Conservation (phyloP, 2,113 vertebrate genomes). For the Tyto alba region DNA sequence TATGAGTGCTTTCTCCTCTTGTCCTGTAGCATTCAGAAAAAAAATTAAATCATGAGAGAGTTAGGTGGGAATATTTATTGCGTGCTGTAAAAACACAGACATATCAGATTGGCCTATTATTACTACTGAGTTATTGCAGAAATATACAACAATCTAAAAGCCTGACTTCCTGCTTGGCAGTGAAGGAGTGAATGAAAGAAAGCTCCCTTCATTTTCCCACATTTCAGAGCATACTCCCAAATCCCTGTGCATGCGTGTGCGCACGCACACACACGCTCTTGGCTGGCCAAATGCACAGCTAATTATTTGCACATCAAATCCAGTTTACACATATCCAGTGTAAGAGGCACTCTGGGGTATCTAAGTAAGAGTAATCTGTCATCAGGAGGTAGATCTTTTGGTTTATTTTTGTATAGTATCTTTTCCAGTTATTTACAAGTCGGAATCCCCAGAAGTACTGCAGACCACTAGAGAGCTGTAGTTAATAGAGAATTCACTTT, state of each 20-base stretch:
- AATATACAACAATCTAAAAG: not conserved
- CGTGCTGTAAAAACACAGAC: not conserved
- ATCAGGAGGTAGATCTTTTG: not conserved
- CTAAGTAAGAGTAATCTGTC: not conserved
- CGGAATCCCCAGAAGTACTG: not conserved
- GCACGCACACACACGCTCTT: not conserved
- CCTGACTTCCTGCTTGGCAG: constrained; percentile 2
- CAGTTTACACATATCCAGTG: not conserved
- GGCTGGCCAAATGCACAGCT: not conserved
- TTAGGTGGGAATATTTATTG: constrained; percentile 31
- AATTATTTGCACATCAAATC: not conserved
- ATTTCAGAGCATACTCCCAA: not conserved
- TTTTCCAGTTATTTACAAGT: constrained; percentile 20
- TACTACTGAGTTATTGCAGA: constrained; percentile 9
- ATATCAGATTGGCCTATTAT: not conserved
- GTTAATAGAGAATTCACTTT: not conserved
- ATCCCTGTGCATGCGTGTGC: not conserved
- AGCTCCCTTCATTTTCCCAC: not conserved
- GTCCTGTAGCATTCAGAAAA: not conserved
- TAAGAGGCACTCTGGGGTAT: not conserved
- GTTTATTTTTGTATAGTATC: constrained; percentile 3
- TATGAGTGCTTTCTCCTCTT: not conserved
- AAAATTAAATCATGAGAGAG: not conserved
- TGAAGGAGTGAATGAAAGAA: not conserved
- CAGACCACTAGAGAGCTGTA: not conserved